Conservation (phyloP, 30 jellyfish, hydroid and myxozoan genomes). For the Hydractinia echinata region DNA sequence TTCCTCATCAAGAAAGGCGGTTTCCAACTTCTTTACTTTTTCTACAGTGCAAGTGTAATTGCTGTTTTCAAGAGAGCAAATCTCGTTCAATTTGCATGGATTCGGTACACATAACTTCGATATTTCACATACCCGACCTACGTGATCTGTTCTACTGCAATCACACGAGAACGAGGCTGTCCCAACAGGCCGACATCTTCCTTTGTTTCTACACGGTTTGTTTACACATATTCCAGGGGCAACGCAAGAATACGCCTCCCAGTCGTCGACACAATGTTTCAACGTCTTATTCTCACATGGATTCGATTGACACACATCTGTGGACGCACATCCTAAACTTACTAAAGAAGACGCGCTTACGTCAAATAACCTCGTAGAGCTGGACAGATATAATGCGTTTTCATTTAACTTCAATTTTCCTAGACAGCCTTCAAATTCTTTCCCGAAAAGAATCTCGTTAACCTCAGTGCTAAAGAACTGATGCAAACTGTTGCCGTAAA, state of each 20-base stretch:
- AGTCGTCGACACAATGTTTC: slow-evolving; percentile 52
- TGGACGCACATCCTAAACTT: slow-evolving; percentile 41
- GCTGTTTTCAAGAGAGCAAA: too few species aligned
- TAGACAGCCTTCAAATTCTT: slow-evolving; percentile 60
- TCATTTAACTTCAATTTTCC: slow-evolving; percentile 42
- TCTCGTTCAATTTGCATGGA: slow-evolving; percentile 32
- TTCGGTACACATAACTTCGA: slow-evolving; percentile 43
- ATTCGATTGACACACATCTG: slow-evolving; percentile 53
- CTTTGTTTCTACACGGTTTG: slow-evolving; percentile 50
- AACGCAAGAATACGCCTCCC: slow-evolving; percentile 62
- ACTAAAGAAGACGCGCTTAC: slow-evolving; percentile 30
- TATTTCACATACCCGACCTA: slow-evolving; percentile 54
- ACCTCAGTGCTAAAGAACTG: slow-evolving; percentile 38
- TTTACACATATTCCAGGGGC: slow-evolving; percentile 56
- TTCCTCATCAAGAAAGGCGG: slow-evolving; percentile 8
- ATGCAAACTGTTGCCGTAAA: slow-evolving; percentile 42
- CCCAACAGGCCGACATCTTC: slow-evolving; percentile 39
- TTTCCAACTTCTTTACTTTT: background rate
- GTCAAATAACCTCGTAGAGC: slow-evolving; percentile 45
- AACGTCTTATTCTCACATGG: slow-evolving; percentile 53
- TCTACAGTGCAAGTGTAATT: too few species aligned
- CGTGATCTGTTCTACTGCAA: slow-evolving; percentile 46
- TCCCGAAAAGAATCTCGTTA: slow-evolving; percentile 41
- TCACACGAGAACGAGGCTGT: slow-evolving; percentile 39
- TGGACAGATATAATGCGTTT: slow-evolving; percentile 27